Conservation (phyloP, 2,888 invertebrate species). For the Drosophila mettleri region DNA sequence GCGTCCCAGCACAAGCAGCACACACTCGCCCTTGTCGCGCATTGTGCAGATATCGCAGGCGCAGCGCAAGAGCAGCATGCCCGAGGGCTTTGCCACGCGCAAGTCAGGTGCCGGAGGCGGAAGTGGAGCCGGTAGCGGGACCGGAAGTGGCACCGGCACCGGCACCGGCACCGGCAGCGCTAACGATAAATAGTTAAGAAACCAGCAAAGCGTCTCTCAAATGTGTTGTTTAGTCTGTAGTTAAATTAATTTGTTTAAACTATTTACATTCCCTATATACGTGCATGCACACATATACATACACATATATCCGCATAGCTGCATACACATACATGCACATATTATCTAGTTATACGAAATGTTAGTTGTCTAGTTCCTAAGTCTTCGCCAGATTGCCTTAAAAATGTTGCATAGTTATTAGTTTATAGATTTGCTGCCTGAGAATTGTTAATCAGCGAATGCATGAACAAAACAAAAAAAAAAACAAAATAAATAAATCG, state of each 20-base stretch:
- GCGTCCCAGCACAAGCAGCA: constrained; percentile 81
- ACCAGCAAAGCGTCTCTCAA: constrained; percentile 32
- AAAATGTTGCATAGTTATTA: constrained; percentile 23
- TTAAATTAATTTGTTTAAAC: constrained; percentile 22
- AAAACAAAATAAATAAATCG: neutral
- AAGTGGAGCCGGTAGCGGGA: neutral
- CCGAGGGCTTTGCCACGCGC: constrained; percentile 56
- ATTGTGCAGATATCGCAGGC: constrained; percentile 85
- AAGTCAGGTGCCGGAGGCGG: constrained; percentile 28
- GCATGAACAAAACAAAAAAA: constrained; percentile 48
- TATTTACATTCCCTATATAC: constrained; percentile 11
- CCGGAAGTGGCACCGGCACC: neutral
- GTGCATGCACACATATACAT: constrained; percentile 11
- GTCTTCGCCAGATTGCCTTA: constrained; percentile 20
- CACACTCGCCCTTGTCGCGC: constrained; percentile 84
- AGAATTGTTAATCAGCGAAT: constrained; percentile 32
- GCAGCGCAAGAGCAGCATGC: constrained; percentile 83
- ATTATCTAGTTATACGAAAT: neutral
- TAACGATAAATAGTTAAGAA: constrained; percentile 32
- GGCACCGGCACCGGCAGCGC: constrained; percentile 1
- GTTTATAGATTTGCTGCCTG: constrained; percentile 9
- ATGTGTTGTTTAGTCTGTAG: constrained; percentile 51
- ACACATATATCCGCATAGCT: constrained; percentile 4
- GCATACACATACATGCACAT: too few species aligned
- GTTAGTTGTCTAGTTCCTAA: constrained; percentile 18